These are phyloP conservation scores for Microcebus jonahi DNA, from an alignment of 2,113 vertebrate genomes.

Conservation along the genomic window DNA sequence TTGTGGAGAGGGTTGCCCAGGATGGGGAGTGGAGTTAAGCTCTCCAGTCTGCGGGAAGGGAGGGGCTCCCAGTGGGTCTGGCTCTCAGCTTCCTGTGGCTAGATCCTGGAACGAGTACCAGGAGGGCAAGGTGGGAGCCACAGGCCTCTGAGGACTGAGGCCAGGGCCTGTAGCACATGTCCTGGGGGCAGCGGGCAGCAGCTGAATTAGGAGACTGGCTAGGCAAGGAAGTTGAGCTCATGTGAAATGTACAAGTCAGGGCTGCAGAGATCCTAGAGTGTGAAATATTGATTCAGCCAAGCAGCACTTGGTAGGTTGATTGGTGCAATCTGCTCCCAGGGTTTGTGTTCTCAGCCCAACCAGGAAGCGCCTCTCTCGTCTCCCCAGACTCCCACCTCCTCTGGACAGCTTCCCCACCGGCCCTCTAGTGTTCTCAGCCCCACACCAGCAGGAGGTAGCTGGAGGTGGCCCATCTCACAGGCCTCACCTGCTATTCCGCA, in stretches of 20 bases:
- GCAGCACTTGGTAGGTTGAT: neutral
- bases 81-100: neutral
- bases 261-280: neutral
- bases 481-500: neutral
- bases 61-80: neutral
- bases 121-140: neutral
- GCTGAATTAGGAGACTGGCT: neutral
- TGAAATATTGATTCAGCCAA: neutral
- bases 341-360: neutral
- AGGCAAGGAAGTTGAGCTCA: neutral
- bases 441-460: accelerated
- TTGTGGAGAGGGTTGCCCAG: neutral
- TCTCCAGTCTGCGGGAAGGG: neutral
- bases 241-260: neutral
- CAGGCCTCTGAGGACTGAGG: neutral
- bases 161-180: neutral
- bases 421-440: too few species aligned
- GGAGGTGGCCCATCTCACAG: neutral
- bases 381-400: neutral
- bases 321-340: neutral
- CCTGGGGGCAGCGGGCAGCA: neutral
- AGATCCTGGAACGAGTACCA: neutral
- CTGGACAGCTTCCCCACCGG: neutral
- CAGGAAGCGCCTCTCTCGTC: neutral
- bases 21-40: neutral